Evolutionary conservation across 1,140 invertebrate genomes (phyloP).

Genomic region (Colletes latitarsis): DNA sequence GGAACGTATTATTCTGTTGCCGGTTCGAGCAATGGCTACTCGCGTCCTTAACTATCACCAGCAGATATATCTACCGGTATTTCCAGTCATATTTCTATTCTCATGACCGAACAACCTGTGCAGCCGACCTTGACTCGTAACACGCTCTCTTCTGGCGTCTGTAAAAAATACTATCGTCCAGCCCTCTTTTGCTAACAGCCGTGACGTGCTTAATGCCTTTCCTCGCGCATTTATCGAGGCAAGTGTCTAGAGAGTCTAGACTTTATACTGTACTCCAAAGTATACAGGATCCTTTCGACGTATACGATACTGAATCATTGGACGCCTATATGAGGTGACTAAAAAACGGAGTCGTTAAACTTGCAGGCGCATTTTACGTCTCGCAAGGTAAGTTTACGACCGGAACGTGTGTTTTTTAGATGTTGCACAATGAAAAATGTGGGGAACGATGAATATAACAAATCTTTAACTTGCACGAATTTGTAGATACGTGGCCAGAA

Average conservation of each 20-base stretch:
- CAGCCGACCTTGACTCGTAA: conserved; percentile 68
- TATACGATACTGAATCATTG: conserved; percentile 6
- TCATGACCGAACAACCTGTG: conserved; percentile 64
- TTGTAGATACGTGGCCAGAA: no score
- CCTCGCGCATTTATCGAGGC: conserved; percentile 45
- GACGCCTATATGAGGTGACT: conserved; percentile 38
- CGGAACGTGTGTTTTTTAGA: no score
- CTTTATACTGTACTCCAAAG: not conserved
- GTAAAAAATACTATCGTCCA: conserved; percentile 58
- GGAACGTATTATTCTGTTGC: conserved; percentile 38
- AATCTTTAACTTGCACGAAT: no score
- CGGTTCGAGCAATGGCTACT: conserved; percentile 18
- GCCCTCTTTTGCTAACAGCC: conserved; percentile 61
- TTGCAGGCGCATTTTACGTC: no score
- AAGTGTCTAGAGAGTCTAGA: conserved; percentile 25
- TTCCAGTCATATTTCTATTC: conserved; percentile 64
- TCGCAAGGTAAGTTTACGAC: no score
- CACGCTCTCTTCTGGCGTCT: conserved; percentile 65
- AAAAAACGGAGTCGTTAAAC: no score
- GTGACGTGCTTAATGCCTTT: conserved; percentile 53
- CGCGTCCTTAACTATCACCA: conserved; percentile 44
- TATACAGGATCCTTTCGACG: not conserved
- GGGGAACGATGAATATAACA: no score
- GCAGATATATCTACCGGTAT: conserved; percentile 30
- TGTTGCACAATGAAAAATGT: no score